A percentile compares a stretch with the other conserved stretches of the same genome.
Conservation (phyloP, 2,113 vertebrate species). For the Serilophus lunatus region DNA sequence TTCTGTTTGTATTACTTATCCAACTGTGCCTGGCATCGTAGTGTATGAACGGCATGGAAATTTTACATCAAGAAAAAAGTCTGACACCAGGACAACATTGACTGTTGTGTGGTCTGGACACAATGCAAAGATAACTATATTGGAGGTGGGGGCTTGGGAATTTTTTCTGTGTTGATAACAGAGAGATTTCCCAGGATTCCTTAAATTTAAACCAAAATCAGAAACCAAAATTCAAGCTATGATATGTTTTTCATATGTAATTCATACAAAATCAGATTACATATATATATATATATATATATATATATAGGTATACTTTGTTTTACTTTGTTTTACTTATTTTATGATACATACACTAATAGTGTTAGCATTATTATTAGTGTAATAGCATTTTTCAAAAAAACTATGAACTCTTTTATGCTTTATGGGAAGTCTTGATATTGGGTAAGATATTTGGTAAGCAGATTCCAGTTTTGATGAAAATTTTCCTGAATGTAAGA, state of each 20-base stretch:
- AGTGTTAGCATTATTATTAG: neutral
- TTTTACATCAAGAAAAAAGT: neutral
- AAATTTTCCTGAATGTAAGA: neutral
- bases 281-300: too few species aligned
- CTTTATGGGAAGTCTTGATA: neutral
- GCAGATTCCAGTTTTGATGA: neutral
- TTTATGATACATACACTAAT: neutral
- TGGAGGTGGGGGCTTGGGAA: neutral
- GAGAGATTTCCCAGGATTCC: neutral
- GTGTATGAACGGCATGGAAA: neutral
- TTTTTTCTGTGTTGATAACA: neutral
- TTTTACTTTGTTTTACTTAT: neutral
- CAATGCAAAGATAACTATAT: neutral
- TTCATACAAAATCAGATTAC: neutral
- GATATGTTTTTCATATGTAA: neutral
- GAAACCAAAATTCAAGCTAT: neutral
- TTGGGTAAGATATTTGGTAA: neutral
- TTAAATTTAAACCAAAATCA: neutral
- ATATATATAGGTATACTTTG: neutral
- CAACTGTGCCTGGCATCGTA: neutral
- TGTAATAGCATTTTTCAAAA: neutral
- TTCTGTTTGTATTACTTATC: neutral
- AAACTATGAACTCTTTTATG: neutral
- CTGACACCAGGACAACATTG: neutral
- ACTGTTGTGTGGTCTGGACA: neutral